These are phyloP conservation scores for Acheta domesticus DNA, from an alignment of 2,888 invertebrate genomes.

Conservation along the genomic window DNA sequence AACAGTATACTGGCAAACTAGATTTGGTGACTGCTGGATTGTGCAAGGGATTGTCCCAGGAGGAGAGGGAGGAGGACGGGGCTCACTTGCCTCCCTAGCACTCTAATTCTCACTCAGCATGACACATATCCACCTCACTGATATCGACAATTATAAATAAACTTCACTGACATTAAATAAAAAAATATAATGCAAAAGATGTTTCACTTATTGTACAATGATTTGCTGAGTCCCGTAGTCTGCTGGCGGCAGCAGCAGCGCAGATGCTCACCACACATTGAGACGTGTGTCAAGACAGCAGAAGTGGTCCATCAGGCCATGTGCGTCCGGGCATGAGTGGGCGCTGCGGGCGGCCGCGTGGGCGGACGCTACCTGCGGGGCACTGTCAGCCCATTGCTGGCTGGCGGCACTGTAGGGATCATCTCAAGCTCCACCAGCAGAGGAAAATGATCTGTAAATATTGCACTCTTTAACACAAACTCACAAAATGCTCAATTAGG, in stretches of 20 bases:
- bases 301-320: background rate
- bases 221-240: slow-evolving; percentile 18
- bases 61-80: background rate
- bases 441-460: slow-evolving; percentile 79
- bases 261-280: background rate
- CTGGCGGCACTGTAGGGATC: slow-evolving; percentile 63
- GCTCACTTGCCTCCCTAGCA: background rate
- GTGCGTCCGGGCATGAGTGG: slow-evolving; percentile 21
- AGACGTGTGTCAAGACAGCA: background rate
- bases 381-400: slow-evolving; percentile 68
- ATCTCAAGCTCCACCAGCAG: slow-evolving; percentile 87
- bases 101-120: background rate
- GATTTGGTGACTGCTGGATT: background rate
- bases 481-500: no score
- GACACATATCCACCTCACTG: background rate
- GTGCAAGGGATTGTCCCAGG: background rate
- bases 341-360: slow-evolving; percentile 25
- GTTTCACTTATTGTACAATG: slow-evolving; percentile 4
- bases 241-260: background rate
- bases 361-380: slow-evolving; percentile 73
- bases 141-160: slow-evolving; percentile 18
- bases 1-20: background rate
- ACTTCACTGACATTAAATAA: slow-evolving; percentile 11
- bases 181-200: slow-evolving; percentile 18
- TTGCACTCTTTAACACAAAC: background rate